phyloP scores from a whole-genome alignment of 2,888 invertebrate genomes.

The Pimpla rufipes region DNA sequence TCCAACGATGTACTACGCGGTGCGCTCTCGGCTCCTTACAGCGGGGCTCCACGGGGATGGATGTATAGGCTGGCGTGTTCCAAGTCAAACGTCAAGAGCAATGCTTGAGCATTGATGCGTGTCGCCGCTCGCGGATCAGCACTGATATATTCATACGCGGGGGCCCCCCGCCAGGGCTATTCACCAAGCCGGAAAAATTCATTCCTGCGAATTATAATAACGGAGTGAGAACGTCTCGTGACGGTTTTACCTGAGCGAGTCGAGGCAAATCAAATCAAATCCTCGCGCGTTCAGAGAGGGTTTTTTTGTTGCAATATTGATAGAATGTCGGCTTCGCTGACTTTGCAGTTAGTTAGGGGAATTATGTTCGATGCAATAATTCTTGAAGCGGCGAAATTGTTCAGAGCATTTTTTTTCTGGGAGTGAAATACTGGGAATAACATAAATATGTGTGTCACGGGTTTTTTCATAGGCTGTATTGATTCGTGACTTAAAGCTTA shows the following conservation, averaged over 20 bases:
- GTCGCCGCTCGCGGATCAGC: slow-evolving; percentile 18
- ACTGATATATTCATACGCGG: slow-evolving; percentile 26
- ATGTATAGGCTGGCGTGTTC: neutral
- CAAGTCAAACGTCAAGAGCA: slow-evolving; percentile 29
- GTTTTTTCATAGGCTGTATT: too few relatives aligned
- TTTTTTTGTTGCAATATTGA: neutral
- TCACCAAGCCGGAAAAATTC: neutral
- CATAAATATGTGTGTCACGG: too few relatives aligned
- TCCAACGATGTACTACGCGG: slow-evolving; percentile 37
- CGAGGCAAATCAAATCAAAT: neutral
- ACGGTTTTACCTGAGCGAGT: neutral
- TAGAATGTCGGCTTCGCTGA: neutral
- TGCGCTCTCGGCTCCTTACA: slow-evolving; percentile 30
- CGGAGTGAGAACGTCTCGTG: neutral
- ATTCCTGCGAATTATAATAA: neutral
- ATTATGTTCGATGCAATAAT: too few relatives aligned
- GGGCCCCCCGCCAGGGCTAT: neutral
- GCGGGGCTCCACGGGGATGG: neutral
- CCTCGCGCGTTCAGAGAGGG: neutral
- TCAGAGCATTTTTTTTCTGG: too few relatives aligned
- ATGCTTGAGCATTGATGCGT: slow-evolving; percentile 25
- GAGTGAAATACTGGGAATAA: too few relatives aligned
- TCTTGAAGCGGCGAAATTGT: too few relatives aligned
- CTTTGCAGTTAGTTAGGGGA: too few relatives aligned
- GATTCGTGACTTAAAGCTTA: too few relatives aligned